These are phyloP conservation scores for Forbesichthys papilliferus DNA, from an alignment of 2,113 vertebrate genomes.

Conservation along the genomic window DNA sequence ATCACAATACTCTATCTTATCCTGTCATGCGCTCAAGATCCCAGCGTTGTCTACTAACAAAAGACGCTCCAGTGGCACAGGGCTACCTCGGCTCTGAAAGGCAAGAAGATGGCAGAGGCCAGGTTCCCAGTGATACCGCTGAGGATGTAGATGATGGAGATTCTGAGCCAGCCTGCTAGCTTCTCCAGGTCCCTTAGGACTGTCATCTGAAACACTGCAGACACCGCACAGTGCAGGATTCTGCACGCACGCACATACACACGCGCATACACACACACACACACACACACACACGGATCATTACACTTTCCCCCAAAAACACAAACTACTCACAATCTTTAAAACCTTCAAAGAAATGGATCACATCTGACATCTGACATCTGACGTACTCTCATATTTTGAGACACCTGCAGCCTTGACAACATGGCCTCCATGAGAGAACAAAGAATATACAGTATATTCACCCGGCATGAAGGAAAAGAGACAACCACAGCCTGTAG, in stretches of 20 bases:
- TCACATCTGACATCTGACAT: too few species aligned
- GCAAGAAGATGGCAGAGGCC: constrained; percentile 95
- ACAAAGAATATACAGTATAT: neutral
- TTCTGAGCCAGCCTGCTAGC: constrained; percentile 95
- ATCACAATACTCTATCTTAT: neutral
- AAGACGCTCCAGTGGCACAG: neutral
- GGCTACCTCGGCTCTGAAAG: constrained; percentile 93
- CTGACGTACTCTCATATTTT: neutral
- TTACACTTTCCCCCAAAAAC: too few species aligned
- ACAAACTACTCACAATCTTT: too few species aligned
- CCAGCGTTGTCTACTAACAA: too few species aligned
- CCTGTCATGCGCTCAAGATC: too few species aligned
- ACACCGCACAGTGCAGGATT: constrained; percentile 97
- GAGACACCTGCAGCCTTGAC: neutral
- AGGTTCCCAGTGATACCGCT: constrained; percentile 96
- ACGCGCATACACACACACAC: neutral
- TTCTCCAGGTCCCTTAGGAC: constrained; percentile 95
- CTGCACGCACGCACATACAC: constrained; percentile 70
- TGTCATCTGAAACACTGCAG: constrained; percentile 96
- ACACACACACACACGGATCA: constrained; percentile 18
- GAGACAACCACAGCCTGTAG: constrained; percentile 95
- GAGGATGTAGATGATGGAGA: constrained; percentile 96
- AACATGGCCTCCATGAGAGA: neutral
- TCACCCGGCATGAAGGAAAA: constrained; percentile 96
- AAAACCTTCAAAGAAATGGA: too few species aligned